phyloP scores from a whole-genome alignment of 2,797 vertebrate species.

The Coilia nasus region DNA sequence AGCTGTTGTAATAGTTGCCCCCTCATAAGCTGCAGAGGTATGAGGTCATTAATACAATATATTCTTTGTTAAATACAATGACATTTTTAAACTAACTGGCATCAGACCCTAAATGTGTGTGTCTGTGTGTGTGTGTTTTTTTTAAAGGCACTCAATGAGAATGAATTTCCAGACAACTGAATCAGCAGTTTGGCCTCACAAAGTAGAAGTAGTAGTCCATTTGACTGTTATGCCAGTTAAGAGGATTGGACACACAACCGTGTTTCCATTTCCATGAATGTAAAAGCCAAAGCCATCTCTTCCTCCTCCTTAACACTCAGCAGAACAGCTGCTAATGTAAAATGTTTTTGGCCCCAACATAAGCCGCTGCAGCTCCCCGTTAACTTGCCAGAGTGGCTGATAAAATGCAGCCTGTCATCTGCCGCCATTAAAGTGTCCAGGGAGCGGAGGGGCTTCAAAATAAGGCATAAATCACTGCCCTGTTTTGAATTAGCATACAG shows the following conservation, averaged over 20 bases:
- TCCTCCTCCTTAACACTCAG: neutral
- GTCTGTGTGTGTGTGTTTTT: too few relatives aligned
- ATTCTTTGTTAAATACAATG: neutral
- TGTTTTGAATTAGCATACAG: neutral
- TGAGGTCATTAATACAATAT: neutral
- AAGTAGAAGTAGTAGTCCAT: neutral
- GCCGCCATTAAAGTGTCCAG: neutral
- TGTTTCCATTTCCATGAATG: constrained; percentile 15
- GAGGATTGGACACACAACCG: neutral
- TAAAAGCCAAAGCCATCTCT: neutral
- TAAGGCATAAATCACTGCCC: neutral
- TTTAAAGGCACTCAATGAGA: too few relatives aligned
- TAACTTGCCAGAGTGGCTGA: neutral
- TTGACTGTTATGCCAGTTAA: neutral
- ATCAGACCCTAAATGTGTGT: too few relatives aligned
- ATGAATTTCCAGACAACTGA: too few relatives aligned
- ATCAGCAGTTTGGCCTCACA: neutral
- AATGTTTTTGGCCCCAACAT: neutral
- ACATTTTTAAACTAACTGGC: neutral
- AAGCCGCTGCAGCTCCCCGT: neutral
- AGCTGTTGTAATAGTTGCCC: neutral
- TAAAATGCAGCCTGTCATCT: constrained; percentile 12
- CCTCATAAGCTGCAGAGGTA: neutral
- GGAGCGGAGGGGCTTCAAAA: neutral
- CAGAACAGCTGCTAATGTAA: neutral